Evolutionary conservation across 1,140 invertebrate species (phyloP).

Genomic region (Plodia interpunctella): DNA sequence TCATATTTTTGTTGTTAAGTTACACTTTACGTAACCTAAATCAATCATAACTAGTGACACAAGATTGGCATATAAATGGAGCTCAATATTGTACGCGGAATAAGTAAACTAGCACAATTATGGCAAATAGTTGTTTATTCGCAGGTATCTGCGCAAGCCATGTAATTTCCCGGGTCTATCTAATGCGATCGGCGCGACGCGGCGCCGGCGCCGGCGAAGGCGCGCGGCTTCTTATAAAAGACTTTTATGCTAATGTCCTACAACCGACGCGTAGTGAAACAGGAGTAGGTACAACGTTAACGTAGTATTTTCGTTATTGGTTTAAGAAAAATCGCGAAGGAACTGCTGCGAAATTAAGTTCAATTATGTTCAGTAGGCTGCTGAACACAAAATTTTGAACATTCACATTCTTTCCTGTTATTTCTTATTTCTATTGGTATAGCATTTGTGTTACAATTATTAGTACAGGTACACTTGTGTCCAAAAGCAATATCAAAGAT

Average conservation of each 20-base stretch:
- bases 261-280: conserved; percentile 32
- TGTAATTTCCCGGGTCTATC: conserved; percentile 67
- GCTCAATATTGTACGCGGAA: conserved; percentile 4
- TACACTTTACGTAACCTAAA: neutral
- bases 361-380: no score
- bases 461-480: no score
- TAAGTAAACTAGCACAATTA: conserved; percentile 56
- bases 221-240: conserved; percentile 61
- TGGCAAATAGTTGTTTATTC: conserved; percentile 60
- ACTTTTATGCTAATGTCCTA: conserved; percentile 55
- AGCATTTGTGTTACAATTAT: no score
- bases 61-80: conserved; percentile 1
- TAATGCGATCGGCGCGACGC: conserved; percentile 58
- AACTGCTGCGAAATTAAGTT: neutral
- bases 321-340: no score
- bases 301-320: no score
- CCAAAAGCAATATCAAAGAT: no score
- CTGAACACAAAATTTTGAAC: no score
- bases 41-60: conserved; percentile 1
- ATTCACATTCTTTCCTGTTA: no score
- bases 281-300: no score
- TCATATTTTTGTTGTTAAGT: no score
- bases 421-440: no score
- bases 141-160: conserved; percentile 56
- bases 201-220: conserved; percentile 60